Conservation (phyloP, 2,113 vertebrate genomes). For the Ptyas mucosa region DNA sequence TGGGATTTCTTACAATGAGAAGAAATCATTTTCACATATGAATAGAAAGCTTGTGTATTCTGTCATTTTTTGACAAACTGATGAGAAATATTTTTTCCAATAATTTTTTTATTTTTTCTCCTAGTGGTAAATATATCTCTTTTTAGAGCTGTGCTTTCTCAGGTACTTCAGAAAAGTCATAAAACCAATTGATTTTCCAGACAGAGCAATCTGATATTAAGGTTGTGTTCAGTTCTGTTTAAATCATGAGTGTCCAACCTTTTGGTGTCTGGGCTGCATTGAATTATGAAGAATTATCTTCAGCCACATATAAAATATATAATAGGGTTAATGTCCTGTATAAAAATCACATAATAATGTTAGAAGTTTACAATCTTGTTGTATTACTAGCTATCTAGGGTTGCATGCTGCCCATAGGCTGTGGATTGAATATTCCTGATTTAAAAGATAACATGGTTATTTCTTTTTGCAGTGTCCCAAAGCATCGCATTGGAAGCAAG, state of each 20-base stretch:
- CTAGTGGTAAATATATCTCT: neutral
- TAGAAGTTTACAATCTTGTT: neutral
- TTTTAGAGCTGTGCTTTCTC: neutral
- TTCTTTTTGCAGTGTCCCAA: slow-evolving; percentile 68
- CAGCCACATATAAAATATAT: no score
- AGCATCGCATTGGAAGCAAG: slow-evolving; percentile 93
- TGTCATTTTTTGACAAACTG: neutral
- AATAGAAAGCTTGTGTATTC: neutral
- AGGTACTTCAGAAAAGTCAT: neutral
- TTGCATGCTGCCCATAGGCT: neutral
- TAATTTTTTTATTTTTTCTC: neutral
- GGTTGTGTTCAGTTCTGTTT: neutral
- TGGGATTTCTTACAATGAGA: neutral
- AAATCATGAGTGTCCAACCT: neutral
- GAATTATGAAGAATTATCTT: neutral
- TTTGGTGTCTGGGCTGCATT: neutral
- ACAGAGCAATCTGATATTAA: neutral
- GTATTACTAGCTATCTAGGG: neutral
- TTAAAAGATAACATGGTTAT: slow-evolving; percentile 12
- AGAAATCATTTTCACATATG: neutral
- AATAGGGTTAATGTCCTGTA: no score
- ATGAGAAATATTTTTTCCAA: neutral
- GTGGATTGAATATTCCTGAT: neutral
- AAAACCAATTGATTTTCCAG: neutral
- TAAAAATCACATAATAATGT: no score